Conservation (phyloP, 2,888 invertebrate genomes). For the Cataglyphis albicans region DNA sequence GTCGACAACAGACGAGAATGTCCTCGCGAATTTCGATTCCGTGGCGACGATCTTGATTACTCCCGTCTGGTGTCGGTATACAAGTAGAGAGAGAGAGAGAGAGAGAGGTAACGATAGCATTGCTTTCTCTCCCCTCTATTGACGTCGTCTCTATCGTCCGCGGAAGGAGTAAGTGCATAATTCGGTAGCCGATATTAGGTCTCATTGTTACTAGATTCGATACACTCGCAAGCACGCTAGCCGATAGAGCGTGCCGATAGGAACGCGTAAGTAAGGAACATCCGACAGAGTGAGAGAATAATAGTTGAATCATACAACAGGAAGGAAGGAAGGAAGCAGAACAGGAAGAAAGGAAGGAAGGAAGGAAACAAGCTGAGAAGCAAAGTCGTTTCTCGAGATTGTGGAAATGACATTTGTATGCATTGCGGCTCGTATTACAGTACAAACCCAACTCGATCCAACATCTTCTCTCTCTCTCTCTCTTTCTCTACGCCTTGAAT, state of each 20-base stretch:
- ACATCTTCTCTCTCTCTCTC: slow-evolving; percentile 49
- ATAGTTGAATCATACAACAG: slow-evolving; percentile 6
- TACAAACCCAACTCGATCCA: slow-evolving; percentile 80
- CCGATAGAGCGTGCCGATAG: slow-evolving; percentile 30
- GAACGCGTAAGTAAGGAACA: slow-evolving; percentile 42
- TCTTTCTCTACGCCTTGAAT: slow-evolving; percentile 35
- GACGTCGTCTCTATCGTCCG: neutral
- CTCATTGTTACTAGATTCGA: slow-evolving; percentile 74
- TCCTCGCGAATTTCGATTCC: slow-evolving; percentile 71
- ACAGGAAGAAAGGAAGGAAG: slow-evolving; percentile 61
- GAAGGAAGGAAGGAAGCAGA: slow-evolving; percentile 47
- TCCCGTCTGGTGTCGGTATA: slow-evolving; percentile 44
- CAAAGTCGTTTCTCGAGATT: slow-evolving; percentile 67
- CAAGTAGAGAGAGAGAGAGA: neutral
- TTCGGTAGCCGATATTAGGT: slow-evolving; percentile 76
- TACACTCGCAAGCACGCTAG: slow-evolving; percentile 57
- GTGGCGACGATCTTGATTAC: slow-evolving; percentile 69
- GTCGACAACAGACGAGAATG: slow-evolving; percentile 56
- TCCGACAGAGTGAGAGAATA: slow-evolving; percentile 4
- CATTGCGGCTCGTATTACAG: slow-evolving; percentile 83
- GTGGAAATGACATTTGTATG: slow-evolving; percentile 83
- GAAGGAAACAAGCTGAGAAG: slow-evolving; percentile 60
- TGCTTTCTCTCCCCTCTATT: too few relatives aligned
- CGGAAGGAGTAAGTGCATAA: slow-evolving; percentile 68
- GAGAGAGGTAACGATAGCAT: too few relatives aligned